Conservation (phyloP, 2,888 invertebrate genomes). For the Amblyjoppa fuscipennis region DNA sequence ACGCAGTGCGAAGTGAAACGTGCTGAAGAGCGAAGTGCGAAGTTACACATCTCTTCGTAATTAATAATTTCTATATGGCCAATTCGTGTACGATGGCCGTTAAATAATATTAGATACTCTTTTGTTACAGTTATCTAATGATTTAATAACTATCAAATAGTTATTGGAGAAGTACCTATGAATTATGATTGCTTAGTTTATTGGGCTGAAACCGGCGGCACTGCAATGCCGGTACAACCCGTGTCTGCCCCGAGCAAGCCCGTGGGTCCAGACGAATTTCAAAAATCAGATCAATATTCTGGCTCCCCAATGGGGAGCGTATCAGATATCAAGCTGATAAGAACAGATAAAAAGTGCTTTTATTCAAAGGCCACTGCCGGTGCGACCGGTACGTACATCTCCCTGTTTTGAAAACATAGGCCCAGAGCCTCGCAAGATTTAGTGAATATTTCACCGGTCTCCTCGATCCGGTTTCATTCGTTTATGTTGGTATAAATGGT, state of each 20-base stretch:
- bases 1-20: not conserved
- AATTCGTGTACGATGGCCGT: not conserved
- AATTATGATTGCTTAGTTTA: constrained; percentile 50
- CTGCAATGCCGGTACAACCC: constrained; percentile 65
- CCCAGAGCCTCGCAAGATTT: not conserved
- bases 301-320: constrained; percentile 64
- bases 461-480: not conserved
- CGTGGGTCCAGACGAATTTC: constrained; percentile 60
- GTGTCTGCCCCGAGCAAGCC: constrained; percentile 64
- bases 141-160: not conserved
- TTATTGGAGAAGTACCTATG: not conserved
- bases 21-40: not conserved
- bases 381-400: not conserved
- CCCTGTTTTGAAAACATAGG: not conserved
- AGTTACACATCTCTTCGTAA: not conserved
- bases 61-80: not conserved
- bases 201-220: constrained; percentile 64
- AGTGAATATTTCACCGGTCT: not conserved
- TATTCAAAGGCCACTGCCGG: not conserved
- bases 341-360: constrained; percentile 44
- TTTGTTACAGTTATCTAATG: not conserved
- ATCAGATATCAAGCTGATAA: constrained; percentile 65
- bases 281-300: constrained; percentile 66
- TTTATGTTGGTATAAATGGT: too few species aligned
- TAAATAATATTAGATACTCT: not conserved